phyloP scores from a whole-genome alignment of 2,797 vertebrate genomes.

The Phylloscopus collybita region DNA sequence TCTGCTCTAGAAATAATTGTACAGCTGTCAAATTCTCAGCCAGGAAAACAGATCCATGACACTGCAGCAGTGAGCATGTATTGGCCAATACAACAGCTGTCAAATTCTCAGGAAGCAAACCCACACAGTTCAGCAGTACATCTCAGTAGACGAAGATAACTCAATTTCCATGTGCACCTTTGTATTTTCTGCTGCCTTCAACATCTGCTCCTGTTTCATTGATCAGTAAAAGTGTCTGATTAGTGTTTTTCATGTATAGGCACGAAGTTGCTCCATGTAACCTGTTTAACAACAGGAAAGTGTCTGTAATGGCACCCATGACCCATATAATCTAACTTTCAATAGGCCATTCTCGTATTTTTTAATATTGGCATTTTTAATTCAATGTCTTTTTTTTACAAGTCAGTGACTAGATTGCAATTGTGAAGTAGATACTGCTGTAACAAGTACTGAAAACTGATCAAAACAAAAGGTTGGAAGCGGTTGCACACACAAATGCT shows the following conservation, averaged over 20 bases:
- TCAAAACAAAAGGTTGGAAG: slow-evolving; percentile 38
- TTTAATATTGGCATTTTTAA: slow-evolving; percentile 63
- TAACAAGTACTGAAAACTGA: slow-evolving; percentile 50
- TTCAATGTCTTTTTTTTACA: slow-evolving; percentile 42
- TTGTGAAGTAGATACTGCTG: not conserved
- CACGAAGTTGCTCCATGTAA: not conserved
- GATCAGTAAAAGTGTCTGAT: not conserved
- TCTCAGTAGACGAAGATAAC: slow-evolving; percentile 5
- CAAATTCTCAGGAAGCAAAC: slow-evolving; percentile 48
- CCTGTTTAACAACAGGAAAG: not conserved
- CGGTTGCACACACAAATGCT: slow-evolving; percentile 10
- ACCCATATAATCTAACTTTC: slow-evolving; percentile 47
- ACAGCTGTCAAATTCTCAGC: slow-evolving; percentile 59
- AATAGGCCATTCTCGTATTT: not conserved
- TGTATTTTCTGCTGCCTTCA: slow-evolving; percentile 35
- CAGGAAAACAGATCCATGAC: slow-evolving; percentile 35
- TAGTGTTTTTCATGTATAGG: not conserved
- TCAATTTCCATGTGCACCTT: slow-evolving; percentile 16
- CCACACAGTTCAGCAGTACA: not conserved
- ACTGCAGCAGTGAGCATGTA: not conserved
- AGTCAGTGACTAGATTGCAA: slow-evolving; percentile 12
- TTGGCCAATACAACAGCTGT: slow-evolving; percentile 39
- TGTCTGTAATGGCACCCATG: slow-evolving; percentile 16
- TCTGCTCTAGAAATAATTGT: slow-evolving; percentile 55
- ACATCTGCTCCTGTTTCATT: slow-evolving; percentile 22